Conservation (phyloP, 2,113 vertebrate species). For the Cryptomyrus ogoouensis region DNA sequence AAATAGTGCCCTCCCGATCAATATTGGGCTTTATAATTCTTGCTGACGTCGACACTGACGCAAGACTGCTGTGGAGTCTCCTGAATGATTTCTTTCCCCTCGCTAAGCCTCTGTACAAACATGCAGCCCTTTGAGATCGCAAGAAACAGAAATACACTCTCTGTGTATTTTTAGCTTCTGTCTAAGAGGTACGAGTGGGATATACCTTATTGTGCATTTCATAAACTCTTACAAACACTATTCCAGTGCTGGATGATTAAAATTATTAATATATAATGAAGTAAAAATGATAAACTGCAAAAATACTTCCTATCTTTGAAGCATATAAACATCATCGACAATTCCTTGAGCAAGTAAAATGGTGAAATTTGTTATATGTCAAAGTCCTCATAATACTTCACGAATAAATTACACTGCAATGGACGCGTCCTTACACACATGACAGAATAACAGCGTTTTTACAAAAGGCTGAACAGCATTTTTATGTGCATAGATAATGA, state of each 20-base stretch:
- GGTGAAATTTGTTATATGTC: background rate
- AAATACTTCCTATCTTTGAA: no score
- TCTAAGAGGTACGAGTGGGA: slow-evolving; percentile 34
- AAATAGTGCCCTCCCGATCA: slow-evolving; percentile 65
- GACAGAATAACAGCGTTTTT: background rate
- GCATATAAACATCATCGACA: background rate
- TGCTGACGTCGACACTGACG: slow-evolving; percentile 94
- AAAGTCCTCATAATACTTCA: background rate
- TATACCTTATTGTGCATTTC: background rate
- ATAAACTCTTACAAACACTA: background rate
- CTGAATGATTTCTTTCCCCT: slow-evolving; percentile 97
- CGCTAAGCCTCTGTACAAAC: slow-evolving; percentile 91
- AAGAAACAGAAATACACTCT: slow-evolving; percentile 14
- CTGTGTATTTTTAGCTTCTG: slow-evolving; percentile 12
- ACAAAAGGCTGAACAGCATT: background rate
- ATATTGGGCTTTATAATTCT: slow-evolving; percentile 86
- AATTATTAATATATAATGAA: background rate
- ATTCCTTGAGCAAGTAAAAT: background rate
- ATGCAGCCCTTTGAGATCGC: slow-evolving; percentile 39
- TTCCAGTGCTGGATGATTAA: background rate
- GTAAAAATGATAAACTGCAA: background rate
- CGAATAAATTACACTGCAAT: background rate
- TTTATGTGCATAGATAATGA: background rate
- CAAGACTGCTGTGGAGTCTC: slow-evolving; percentile 94
- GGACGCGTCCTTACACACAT: background rate